Evolutionary conservation across 2,113 vertebrate genomes (phyloP).

Genomic region (Aviceda subcristata): DNA sequence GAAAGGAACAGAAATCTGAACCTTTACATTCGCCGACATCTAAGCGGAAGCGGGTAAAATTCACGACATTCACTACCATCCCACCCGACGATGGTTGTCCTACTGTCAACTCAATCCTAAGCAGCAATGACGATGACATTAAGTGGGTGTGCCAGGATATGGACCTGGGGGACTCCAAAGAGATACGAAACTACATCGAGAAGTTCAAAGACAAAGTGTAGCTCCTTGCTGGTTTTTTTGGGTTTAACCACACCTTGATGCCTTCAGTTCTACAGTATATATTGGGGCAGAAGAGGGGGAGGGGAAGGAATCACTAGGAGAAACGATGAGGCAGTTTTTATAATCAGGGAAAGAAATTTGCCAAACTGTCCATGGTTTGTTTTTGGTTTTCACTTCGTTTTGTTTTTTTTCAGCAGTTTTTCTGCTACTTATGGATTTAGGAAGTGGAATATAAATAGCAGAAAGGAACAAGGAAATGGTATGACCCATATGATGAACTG

Average conservation of each 20-base stretch:
- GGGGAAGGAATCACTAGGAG: neutral
- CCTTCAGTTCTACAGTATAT: conserved; percentile 75
- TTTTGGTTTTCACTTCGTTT: neutral
- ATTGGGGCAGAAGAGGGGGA: neutral
- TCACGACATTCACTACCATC: conserved; percentile 89
- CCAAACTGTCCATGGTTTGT: conserved; percentile 25
- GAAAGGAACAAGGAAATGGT: neutral
- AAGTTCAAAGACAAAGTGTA: conserved; percentile 81
- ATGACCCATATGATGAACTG: neutral
- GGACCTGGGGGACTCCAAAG: conserved; percentile 80
- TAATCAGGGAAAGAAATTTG: conserved; percentile 54
- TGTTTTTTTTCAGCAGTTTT: neutral
- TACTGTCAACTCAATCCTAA: conserved; percentile 78
- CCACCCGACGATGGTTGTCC: conserved; percentile 80
- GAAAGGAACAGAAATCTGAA: conserved; percentile 77
- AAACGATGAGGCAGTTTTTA: neutral
- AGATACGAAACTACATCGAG: conserved; percentile 86
- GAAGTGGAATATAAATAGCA: neutral
- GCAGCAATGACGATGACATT: conserved; percentile 82
- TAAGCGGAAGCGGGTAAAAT: conserved; percentile 91
- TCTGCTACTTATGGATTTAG: neutral
- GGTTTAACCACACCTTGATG: conserved; percentile 77
- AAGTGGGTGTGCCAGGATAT: conserved; percentile 90
- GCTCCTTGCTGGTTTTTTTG: neutral
- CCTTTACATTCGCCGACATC: conserved; percentile 82